phyloP scores from a whole-genome alignment of 2,797 vertebrate genomes.

The Myioborus miniatus region DNA sequence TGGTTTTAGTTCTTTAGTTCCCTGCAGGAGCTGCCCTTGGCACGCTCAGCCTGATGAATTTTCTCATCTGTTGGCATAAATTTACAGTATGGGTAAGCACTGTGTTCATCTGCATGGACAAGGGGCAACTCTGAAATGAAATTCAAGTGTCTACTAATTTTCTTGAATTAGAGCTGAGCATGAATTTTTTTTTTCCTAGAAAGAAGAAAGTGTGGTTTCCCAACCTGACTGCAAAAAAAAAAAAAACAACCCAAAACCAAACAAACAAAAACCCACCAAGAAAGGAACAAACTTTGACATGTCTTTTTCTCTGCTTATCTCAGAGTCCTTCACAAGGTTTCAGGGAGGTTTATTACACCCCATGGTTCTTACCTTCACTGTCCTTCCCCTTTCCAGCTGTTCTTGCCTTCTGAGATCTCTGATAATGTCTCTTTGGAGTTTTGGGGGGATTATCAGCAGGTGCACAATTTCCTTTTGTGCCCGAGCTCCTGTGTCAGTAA shows the following conservation, averaged over 20 bases:
- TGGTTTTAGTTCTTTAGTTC: background rate
- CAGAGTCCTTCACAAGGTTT: fast-evolving
- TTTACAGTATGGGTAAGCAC: background rate
- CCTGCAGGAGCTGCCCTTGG: background rate
- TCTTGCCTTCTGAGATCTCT: background rate
- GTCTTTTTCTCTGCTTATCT: background rate
- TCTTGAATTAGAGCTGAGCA: background rate
- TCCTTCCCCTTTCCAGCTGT: background rate
- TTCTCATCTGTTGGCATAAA: background rate
- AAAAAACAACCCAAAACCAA: background rate
- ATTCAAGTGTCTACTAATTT: background rate
- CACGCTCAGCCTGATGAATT: background rate
- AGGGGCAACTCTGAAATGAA: background rate
- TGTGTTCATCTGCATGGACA: background rate
- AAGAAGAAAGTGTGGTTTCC: background rate
- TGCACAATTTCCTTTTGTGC: background rate
- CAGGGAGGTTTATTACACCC: background rate
- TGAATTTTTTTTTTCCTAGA: background rate
- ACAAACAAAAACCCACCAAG: background rate
- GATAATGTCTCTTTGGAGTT: background rate
- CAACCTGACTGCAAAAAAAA: background rate
- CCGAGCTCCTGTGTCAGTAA: background rate
- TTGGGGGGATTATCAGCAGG: background rate
- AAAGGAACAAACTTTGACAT: background rate
- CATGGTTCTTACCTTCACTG: background rate